These are phyloP conservation scores for Falco novaeseelandiae DNA, from an alignment of 2,797 vertebrate genomes.

Conservation along the genomic window DNA sequence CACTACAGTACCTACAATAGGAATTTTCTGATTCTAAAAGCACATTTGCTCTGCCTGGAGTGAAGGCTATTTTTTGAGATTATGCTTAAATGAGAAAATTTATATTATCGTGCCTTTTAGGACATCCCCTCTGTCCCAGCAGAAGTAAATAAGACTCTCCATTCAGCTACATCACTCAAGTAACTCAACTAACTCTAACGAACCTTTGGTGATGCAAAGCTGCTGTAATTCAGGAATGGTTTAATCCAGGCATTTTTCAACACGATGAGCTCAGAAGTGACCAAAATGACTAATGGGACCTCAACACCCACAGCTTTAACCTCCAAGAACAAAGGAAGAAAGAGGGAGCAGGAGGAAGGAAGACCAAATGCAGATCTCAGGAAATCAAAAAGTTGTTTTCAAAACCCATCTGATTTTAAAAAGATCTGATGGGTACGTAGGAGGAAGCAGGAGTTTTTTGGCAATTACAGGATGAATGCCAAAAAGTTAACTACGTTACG, in stretches of 20 bases:
- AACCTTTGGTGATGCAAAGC: not conserved
- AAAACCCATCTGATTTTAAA: not conserved
- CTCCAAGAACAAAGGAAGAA: slow-evolving; percentile 44
- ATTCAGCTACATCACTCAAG: not conserved
- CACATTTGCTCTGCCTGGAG: not conserved
- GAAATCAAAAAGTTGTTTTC: slow-evolving; percentile 24
- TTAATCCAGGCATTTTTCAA: not conserved
- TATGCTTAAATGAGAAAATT: not conserved
- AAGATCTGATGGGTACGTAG: not conserved
- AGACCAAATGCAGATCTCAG: not conserved
- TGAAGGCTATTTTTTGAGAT: not conserved
- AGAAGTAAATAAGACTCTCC: not conserved
- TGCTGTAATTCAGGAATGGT: not conserved
- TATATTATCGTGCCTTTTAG: not conserved
- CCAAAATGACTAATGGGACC: slow-evolving; percentile 47
- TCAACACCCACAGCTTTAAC: slow-evolving; percentile 59
- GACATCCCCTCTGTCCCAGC: not conserved
- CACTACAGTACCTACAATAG: rapidly evolving
- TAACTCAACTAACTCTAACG: not conserved
- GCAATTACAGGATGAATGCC: not conserved
- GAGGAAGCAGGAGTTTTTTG: not conserved
- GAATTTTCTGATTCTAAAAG: not conserved
- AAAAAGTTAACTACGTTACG: not conserved
- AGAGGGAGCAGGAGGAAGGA: slow-evolving; percentile 12
- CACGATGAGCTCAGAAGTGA: slow-evolving; percentile 1